A percentile compares a stretch with the other conserved stretches of the same genome.
phyloP scores from a whole-genome alignment of 2,113 vertebrate genomes.

The Megaceryle maxima region DNA sequence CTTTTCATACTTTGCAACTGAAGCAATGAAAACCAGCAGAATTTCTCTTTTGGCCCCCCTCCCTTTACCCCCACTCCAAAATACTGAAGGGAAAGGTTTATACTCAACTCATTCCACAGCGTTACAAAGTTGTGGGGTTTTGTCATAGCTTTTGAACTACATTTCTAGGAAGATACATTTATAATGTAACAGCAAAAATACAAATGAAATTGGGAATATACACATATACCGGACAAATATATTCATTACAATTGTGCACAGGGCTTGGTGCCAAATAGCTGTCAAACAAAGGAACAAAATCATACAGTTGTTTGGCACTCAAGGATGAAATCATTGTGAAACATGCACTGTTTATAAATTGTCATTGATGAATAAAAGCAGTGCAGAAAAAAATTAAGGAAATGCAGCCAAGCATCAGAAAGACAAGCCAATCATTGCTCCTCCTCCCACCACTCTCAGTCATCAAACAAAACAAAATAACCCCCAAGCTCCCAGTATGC shows the following conservation, averaged over 20 bases:
- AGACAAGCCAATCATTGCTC: not conserved
- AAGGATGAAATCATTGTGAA: constrained; percentile 47
- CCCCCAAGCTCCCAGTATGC: not conserved
- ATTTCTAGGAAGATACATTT: constrained; percentile 3
- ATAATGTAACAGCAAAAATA: not conserved
- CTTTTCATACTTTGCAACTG: not conserved
- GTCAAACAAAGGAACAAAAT: constrained; percentile 66
- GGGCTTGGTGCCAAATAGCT: constrained; percentile 37
- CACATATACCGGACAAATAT: not conserved
- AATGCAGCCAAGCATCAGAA: constrained; percentile 38
- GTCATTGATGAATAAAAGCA: constrained; percentile 56
- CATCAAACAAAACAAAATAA: constrained; percentile 29
- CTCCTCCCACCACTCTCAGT: not conserved
- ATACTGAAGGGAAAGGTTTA: not conserved
- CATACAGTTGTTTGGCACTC: constrained; percentile 58
- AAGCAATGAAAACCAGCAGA: not conserved
- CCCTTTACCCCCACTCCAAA: not conserved
- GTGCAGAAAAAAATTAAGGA: constrained; percentile 49
- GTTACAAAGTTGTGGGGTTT: not conserved
- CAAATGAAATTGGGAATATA: not conserved
- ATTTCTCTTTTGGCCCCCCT: not conserved
- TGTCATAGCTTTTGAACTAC: not conserved
- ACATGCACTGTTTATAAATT: constrained; percentile 62
- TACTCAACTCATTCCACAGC: not conserved
- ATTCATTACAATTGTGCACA: not conserved